These are phyloP conservation scores for Morbakka virulenta DNA, from an alignment of 30 jellyfish, hydroid and myxozoan species.

Conservation along the genomic window DNA sequence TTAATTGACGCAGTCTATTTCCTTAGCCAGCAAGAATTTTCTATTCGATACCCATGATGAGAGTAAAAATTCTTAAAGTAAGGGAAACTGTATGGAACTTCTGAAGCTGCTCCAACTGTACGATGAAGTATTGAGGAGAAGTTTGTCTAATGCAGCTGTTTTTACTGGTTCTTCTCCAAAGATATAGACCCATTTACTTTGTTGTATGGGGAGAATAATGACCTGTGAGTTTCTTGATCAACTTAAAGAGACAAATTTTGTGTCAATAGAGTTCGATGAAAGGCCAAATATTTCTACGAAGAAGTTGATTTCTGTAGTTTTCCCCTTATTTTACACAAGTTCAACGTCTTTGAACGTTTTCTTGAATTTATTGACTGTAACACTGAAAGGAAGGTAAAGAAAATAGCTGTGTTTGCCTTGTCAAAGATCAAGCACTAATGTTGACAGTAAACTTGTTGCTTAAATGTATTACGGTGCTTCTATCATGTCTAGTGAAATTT, in stretches of 20 bases:
- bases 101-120: background rate
- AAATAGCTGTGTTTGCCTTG: slow-evolving; percentile 13
- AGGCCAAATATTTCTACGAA: slow-evolving; percentile 30
- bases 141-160: slow-evolving; percentile 18
- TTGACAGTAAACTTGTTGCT: slow-evolving; percentile 32
- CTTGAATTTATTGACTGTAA: slow-evolving; percentile 20
- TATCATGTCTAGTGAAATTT: slow-evolving; percentile 3
- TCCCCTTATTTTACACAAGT: background rate
- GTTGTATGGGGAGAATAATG: slow-evolving; percentile 3
- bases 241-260: slow-evolving; percentile 10
- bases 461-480: slow-evolving; percentile 32
- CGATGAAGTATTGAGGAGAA: slow-evolving; percentile 20
- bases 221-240: background rate
- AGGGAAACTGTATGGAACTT: slow-evolving; percentile 1
- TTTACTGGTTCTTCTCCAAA: slow-evolving; percentile 20
- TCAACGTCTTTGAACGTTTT: slow-evolving; percentile 14
- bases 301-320: slow-evolving; percentile 3
- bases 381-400: slow-evolving; percentile 10
- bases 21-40: too few species aligned
- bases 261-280: slow-evolving; percentile 28
- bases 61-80: slow-evolving; percentile 10
- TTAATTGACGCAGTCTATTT: slow-evolving; percentile 30
- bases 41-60: too few species aligned
- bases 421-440: background rate
- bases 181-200: background rate